Conservation (phyloP, 2,113 vertebrate species). For the Hypanus sabinus region DNA sequence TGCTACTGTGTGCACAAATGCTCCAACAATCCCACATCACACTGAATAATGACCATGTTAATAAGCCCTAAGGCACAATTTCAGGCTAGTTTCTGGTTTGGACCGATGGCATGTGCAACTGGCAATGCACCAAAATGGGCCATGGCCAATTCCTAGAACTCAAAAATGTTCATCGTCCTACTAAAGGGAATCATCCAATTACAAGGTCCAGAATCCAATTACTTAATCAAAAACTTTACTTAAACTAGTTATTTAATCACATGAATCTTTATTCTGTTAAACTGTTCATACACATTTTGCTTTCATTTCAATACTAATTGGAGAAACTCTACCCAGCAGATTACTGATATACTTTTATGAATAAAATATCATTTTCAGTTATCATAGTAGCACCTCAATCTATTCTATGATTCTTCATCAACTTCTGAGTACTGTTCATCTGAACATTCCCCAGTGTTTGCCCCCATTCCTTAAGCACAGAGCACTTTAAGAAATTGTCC, state of each 20-base stretch:
- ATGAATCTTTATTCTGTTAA: neutral
- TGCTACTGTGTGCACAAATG: neutral
- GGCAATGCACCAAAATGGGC: neutral
- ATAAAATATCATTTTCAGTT: neutral
- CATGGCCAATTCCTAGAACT: neutral
- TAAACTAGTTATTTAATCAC: neutral
- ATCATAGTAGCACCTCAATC: neutral
- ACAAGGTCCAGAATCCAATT: neutral
- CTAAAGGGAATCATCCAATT: neutral
- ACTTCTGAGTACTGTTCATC: neutral
- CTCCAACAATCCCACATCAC: neutral
- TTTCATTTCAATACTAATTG: neutral
- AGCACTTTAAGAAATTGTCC: neutral
- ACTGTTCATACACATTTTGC: neutral
- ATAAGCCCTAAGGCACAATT: neutral
- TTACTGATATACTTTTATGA: neutral
- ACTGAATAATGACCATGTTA: neutral
- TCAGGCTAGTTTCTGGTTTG: neutral
- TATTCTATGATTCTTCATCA: neutral
- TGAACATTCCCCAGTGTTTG: neutral
- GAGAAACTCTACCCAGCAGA: neutral
- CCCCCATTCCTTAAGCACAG: neutral
- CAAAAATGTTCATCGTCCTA: neutral
- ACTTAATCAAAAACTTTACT: neutral
- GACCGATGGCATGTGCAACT: neutral